A percentile compares a stretch with the other conserved stretches of the same genome.
Evolutionary conservation across 1,140 invertebrate genomes (phyloP).

Genomic region (Heliconius congener): DNA sequence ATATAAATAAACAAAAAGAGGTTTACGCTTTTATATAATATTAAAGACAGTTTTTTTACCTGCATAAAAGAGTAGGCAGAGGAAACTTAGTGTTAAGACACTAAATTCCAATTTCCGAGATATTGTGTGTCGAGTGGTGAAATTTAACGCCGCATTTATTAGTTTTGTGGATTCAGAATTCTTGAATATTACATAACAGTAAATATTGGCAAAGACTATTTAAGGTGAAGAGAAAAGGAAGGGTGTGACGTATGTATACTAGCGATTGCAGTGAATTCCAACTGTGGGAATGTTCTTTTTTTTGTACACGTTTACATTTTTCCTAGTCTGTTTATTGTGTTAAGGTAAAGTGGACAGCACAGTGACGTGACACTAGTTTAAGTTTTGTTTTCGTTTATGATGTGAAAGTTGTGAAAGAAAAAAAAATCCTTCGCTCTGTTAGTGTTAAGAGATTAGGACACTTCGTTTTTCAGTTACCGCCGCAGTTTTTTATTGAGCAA

Average conservation of each 20-base stretch:
- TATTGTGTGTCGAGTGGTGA: too few relatives aligned
- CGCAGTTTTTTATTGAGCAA: too few relatives aligned
- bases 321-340: neutral
- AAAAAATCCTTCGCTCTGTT: neutral
- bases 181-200: too few relatives aligned
- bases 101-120: too few relatives aligned
- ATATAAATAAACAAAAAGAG: neutral
- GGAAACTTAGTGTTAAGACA: too few relatives aligned
- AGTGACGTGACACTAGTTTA: neutral
- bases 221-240: neutral
- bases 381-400: neutral
- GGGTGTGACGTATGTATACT: neutral
- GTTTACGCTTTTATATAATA: neutral
- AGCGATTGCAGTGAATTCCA: neutral
- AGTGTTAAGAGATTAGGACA: neutral
- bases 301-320: neutral
- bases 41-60: too few relatives aligned
- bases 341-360: neutral
- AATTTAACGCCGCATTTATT: too few relatives aligned
- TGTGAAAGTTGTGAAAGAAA: neutral
- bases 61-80: too few relatives aligned
- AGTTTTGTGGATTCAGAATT: too few relatives aligned
- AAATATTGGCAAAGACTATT: neutral
- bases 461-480: too few relatives aligned
- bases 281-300: neutral